Evolutionary conservation across 2,888 invertebrate genomes (phyloP).

Genomic region (Tachina fera): DNA sequence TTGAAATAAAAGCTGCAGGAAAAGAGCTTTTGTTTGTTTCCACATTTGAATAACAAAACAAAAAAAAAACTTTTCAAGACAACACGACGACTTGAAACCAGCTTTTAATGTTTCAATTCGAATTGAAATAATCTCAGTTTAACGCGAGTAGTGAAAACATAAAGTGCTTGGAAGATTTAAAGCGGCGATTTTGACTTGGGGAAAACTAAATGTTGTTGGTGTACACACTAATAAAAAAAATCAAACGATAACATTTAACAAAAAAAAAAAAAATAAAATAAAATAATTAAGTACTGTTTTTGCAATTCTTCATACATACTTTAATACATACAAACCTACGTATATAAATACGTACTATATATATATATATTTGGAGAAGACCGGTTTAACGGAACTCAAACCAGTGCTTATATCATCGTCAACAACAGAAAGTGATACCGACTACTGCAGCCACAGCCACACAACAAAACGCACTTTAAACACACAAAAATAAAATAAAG

Average conservation of each 20-base stretch:
- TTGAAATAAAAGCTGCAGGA: conserved; percentile 19
- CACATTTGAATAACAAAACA: conserved; percentile 13
- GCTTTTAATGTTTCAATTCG: conserved; percentile 49
- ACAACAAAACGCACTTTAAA: conserved; percentile 53
- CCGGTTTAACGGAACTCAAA: conserved; percentile 71
- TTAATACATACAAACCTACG: not conserved
- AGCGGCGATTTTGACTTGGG: conserved; percentile 35
- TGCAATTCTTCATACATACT: conserved; percentile 24
- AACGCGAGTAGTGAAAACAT: conserved; percentile 59
- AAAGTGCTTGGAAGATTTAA: conserved; percentile 15
- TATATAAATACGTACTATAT: conserved; percentile 6
- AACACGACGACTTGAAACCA: conserved; percentile 34
- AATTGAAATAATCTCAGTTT: conserved; percentile 52
- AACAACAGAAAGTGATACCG: conserved; percentile 19
- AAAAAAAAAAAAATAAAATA: not conserved
- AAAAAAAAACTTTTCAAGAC: not conserved
- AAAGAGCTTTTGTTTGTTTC: conserved; percentile 26
- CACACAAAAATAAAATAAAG: conserved; percentile 5
- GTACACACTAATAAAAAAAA: conserved; percentile 10
- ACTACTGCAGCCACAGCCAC: conserved; percentile 25
- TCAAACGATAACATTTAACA: conserved; percentile 51
- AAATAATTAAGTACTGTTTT: conserved; percentile 47
- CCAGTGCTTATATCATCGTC: conserved; percentile 67
- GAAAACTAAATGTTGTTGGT: conserved; percentile 29
- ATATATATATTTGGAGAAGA: conserved; percentile 32